Base-by-base conservation (phyloP, 2,888 invertebrate genomes). In the Rhingia rostrata region DNA sequence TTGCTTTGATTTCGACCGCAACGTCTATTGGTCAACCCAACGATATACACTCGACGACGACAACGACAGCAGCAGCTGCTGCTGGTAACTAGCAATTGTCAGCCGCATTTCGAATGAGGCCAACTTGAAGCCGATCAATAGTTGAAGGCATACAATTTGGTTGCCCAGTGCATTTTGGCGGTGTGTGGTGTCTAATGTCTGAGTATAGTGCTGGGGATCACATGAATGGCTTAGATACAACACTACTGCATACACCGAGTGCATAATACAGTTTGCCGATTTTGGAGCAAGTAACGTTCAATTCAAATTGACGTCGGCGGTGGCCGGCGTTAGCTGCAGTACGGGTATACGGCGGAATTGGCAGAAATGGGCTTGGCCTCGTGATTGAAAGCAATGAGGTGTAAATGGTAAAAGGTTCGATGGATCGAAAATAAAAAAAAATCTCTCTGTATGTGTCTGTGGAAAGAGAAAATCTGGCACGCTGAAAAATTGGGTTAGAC, bases 221-320 rank as follows among this genome's bases (percentile, higher is more conserved):
- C 47, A 67, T 77, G 61, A 53, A 53, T 35, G 35, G 45, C 53
- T 45, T 45, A 33, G 39, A 22, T 43, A 53, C 39, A 5, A 69
- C 53, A 39, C 39, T 37, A 22, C 22, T 37, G 10, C 58, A 58
- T 51, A 56, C 47, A 32, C 58, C n/a, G 41, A 56, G 53, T 41
- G 70, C 43, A 72, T 49, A 60, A 32, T 30, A 53, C 54, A n/a
- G 66, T 63, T 53, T 64, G 30, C 61, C 74, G 80, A 84, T 84
- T 84, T 84, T 84, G 54, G 73, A 79, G 79, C 74, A 79, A 73
- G 63, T 73, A 84, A 84, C 79, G 73, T 79, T 84, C 69, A 74
- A 84, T 84, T 79, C 51, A 74, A 74, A 79, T 79, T 74, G 74
- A 84, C 83, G 74, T 83, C 78, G 81, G 22, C 66, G 49, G 35